phyloP scores from a whole-genome alignment of 1,140 invertebrate species.

The Hetaerina americana region DNA sequence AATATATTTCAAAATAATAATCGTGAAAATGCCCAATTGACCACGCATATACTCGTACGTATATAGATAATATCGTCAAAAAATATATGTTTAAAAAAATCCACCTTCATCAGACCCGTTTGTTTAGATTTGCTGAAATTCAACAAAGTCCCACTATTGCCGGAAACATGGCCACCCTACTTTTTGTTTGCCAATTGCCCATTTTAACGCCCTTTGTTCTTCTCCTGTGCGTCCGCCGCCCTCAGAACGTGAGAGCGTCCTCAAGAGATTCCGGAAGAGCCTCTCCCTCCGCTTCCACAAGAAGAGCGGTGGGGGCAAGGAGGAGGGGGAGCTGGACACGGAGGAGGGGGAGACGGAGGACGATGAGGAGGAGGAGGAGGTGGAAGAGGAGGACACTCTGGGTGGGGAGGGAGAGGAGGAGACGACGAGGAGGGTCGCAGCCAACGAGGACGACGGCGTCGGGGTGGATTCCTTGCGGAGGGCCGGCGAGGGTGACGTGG shows the following conservation, averaged over 20 bases:
- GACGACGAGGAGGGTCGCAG: constrained; percentile 23
- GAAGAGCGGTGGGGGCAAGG: constrained; percentile 32
- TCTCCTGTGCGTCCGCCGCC: no score
- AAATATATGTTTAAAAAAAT: no score
- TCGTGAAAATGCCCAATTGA: no score
- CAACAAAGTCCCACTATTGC: no score
- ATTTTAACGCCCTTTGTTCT: no score
- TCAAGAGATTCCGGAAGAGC: constrained; percentile 57
- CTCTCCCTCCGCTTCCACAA: constrained; percentile 48
- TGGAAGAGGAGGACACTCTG: constrained; percentile 24
- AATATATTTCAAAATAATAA: no score
- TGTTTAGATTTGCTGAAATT: no score
- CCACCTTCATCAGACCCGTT: no score
- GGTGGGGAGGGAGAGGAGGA: constrained; percentile 22
- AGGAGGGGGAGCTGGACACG: constrained; percentile 26
- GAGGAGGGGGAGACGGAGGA: constrained; percentile 24
- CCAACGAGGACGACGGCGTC: constrained; percentile 11
- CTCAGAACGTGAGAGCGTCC: constrained; percentile 28
- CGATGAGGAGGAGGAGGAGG: constrained; percentile 27
- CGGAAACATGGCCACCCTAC: no score
- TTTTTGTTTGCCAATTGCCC: no score
- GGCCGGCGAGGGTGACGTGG: background rate
- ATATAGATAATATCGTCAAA: no score
- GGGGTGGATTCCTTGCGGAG: background rate
- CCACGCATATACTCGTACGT: no score